Conservation (phyloP, 2,797 vertebrate species). For the Acridotheres tristis region DNA sequence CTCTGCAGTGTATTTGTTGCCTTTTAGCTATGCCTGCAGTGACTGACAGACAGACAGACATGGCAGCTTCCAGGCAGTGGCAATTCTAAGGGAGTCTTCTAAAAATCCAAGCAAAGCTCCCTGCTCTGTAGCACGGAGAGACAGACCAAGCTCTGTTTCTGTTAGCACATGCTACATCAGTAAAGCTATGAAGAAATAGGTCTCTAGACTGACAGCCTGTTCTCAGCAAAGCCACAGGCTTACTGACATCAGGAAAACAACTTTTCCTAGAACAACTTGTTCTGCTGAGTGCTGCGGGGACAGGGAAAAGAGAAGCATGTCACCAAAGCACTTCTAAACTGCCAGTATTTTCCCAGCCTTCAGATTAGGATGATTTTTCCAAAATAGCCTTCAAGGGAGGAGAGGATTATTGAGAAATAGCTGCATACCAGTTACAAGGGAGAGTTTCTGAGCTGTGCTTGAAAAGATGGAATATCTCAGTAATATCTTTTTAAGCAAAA, state of each 20-base stretch:
- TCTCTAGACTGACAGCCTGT: not conserved
- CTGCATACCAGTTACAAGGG: not conserved
- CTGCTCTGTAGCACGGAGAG: not conserved
- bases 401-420: not conserved
- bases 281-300: not conserved
- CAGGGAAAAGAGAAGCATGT: not conserved
- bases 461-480: not conserved
- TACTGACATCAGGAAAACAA: slow-evolving; percentile 18
- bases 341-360: not conserved
- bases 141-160: not conserved
- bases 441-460: not conserved
- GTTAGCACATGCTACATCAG: not conserved
- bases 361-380: not conserved
- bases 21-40: not conserved
- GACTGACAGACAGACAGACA: not conserved
- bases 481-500: not conserved
- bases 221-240: not conserved
- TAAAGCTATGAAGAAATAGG: not conserved
- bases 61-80: not conserved
- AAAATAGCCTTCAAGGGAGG: not conserved
- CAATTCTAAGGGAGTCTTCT: not conserved
- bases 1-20: not conserved
- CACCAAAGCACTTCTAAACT: not conserved
- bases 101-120: not conserved
- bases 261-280: slow-evolving; percentile 23